Evolutionary conservation across 2,888 invertebrate species (phyloP), one percentile per base, ranked within the genome.

Genomic region (Aelia acuminata): DNA sequence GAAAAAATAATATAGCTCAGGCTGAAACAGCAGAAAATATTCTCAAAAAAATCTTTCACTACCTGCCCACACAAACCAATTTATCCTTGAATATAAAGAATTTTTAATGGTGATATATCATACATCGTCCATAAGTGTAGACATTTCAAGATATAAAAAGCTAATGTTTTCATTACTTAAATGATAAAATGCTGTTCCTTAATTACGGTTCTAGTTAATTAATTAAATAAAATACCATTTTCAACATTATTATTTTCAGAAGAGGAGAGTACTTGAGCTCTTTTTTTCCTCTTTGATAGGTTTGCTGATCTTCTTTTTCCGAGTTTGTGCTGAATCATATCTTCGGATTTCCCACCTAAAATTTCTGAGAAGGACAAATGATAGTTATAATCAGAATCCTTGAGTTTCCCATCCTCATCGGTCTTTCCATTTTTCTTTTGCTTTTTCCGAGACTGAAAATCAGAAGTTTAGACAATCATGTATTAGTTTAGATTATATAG

Each of bases 361-460:
- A 87, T 50, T 87, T 87, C 80, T 22, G 87, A 87, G 48, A 87
- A 84, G 11, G 87, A 87, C 22, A 87, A 80, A 35, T 87, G 50
- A 43, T 50, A 87, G 13, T 85, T 85, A 50, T 39, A 53, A 53
- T 85, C 39, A 57, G 85, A 50, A 20, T 70, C 31, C 63, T 31
- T 18, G 1, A 39, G 15, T 53, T 49, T 35, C 20, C 22, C 50
- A 20, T 84, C 35, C 22, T 48, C 31, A 84, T 84, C 50, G 13
- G 26, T 49, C 20, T 48, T 50, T 13, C 50, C 20, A 22, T 13
- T 47, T 49, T 84, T 84, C 49, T 84, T 84, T 49, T 49, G 48
- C 57, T 85, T 85, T 57, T 57, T 39, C 22, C 80, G 39, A 22
- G n/a, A 43, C 80, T 80, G n/a, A 80, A 80, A 80, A 80, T 3